Evolutionary conservation across 2,113 vertebrate genomes (phyloP), one percentile per base, ranked within the genome.

Genomic region (Muscicapa adusta): DNA sequence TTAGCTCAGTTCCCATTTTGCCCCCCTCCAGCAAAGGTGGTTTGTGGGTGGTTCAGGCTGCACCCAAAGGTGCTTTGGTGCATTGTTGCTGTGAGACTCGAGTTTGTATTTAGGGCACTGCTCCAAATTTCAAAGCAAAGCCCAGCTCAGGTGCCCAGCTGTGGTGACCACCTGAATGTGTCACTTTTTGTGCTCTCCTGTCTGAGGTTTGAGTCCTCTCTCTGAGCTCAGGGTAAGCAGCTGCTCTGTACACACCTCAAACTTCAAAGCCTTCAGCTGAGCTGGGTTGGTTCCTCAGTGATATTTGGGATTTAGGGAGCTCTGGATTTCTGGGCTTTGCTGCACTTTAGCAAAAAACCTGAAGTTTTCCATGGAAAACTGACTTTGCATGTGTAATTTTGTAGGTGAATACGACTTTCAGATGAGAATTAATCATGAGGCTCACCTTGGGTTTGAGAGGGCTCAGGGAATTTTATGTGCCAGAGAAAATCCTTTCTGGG

Each of bases 11-110:
- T 66, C 8, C 31, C 12, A 0, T 71, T 61, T 40, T 57, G 8
- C 19, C 26, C 25, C 8, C 5, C 7, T 10, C 14, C 10, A 3
- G 43, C 29, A 29, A 7, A 31, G 22, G 14, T 38, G 18, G 14
- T 16, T 68, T 51, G 12, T n/a, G 1, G 12, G 75, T 36, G 4
- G 10, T n/a, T 62, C 17, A 26, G 0, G 6, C 45, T 34, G 26
- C 25, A 11, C 38, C 61, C 56, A 12, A 4, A 40, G 61, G 40
- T 65, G 63, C 28, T 50, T 58, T 22, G 72, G 47, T 56, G 50
- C 15, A 0, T 73, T 10, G 2, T 23, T 51, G 28, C 56, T 23
- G 56, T 8, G 61, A 22, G 33, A 2, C 34, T 60, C 0, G 0
- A 0, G 73, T 71, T 75, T 66, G 26, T 48, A 8, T 70, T 89